These are phyloP conservation scores for Phoenicopterus ruber DNA, from an alignment of 2,113 vertebrate species.

Conservation along the genomic window DNA sequence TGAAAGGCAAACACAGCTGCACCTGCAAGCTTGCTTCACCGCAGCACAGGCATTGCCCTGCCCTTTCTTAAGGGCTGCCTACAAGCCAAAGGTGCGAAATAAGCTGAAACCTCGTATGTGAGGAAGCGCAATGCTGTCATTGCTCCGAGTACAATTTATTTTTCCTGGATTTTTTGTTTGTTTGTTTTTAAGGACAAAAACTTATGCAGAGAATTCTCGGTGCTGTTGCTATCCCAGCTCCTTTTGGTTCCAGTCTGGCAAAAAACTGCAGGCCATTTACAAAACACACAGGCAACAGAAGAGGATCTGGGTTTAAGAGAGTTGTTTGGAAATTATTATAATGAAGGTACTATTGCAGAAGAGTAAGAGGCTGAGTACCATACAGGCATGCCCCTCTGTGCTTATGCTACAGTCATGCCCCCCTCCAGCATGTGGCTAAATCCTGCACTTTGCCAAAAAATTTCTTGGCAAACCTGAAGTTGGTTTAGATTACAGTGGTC, in stretches of 20 bases:
- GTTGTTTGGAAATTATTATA: neutral
- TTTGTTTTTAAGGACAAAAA: neutral
- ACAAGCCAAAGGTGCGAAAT: neutral
- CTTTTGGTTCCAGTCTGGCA: neutral
- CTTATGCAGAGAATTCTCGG: neutral
- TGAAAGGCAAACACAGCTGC: conserved; percentile 50
- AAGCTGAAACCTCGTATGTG: neutral
- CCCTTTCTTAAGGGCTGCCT: neutral
- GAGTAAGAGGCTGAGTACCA: neutral
- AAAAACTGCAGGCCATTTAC: neutral
- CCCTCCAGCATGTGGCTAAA: neutral
- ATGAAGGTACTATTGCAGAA: neutral
- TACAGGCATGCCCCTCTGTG: accelerated
- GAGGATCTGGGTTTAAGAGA: neutral
- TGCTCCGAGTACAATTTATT: neutral
- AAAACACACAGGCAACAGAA: neutral
- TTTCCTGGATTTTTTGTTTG: neutral
- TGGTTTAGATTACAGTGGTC: neutral
- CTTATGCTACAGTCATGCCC: neutral
- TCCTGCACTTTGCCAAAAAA: neutral
- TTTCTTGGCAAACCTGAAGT: neutral
- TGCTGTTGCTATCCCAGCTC: neutral
- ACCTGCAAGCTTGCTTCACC: conserved; percentile 5
- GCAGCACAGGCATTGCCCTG: neutral
- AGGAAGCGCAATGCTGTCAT: neutral